Conservation (phyloP, 2,888 invertebrate genomes). For the Hanleya hanleyi region DNA sequence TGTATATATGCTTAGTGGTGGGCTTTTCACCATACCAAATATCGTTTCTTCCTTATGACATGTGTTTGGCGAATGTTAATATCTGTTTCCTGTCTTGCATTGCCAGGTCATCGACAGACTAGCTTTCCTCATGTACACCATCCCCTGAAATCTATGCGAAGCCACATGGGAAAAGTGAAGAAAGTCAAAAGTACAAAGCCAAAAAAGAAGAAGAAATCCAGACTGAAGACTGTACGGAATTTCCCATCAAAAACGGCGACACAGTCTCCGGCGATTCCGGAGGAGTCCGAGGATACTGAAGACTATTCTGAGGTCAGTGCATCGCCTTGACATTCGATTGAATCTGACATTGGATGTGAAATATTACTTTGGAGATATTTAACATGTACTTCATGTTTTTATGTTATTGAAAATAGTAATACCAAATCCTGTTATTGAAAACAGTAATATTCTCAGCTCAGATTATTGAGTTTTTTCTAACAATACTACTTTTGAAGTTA, state of each 20-base stretch:
- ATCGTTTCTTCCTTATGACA: no score
- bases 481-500: no score
- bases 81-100: neutral
- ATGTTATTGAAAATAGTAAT: no score
- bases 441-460: no score
- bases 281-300: conserved; percentile 39
- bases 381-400: no score
- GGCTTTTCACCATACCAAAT: no score
- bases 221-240: conserved; percentile 43
- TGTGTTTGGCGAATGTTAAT: neutral
- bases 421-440: no score
- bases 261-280: conserved; percentile 57
- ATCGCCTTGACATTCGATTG: no score
- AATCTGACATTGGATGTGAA: no score
- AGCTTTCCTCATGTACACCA: conserved; percentile 66
- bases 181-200: conserved; percentile 40
- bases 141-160: conserved; percentile 58
- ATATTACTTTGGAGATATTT: no score
- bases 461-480: no score
- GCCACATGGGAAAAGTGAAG: conserved; percentile 44
- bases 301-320: neutral
- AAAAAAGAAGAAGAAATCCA: conserved; percentile 52
- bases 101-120: conserved; percentile 57
- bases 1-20: no score
- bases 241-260: conserved; percentile 60